Base-by-base conservation (phyloP, 2,888 invertebrate genomes). In the Mongoloraphidia duomilia region DNA sequence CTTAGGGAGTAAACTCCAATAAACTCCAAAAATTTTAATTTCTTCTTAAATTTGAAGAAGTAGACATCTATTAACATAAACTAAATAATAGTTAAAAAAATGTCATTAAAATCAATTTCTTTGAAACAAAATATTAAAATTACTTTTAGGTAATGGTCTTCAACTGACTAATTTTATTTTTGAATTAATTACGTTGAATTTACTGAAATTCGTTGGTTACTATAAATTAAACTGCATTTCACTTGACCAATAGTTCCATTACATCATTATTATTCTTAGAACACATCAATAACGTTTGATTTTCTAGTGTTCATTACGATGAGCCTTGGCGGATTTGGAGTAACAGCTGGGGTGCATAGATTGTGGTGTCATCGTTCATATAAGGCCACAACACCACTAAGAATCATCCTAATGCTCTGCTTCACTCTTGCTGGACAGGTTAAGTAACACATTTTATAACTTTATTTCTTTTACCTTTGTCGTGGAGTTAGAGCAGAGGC, bases 381-480 rank as follows among this genome's bases (percentile, higher is more conserved):
- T 60, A 81, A 80, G 64, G 82, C 80, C 2, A 80, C 70, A 55
- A 54, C 70, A 52, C 75, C 79, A 0, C 62, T 82, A 4, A 72
- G 76, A 51, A 65, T 74, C 36, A 70, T 81, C 45, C 63, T 81
- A 9, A 65, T 77, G 50, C 52, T 74, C n/a, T 75, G 75, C 56
- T 81, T 73, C 60, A 75, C 77, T 2, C 60, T 72, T 1, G 73
- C 80, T 52, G 82, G 80, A 44, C 80, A 81, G 75, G 82, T 82
- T 58, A 54, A 34, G 33, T 12, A 38, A 13, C 38, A n/a, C 3
- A 38, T 38, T 12, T 12, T 12, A 38, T 38, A 38, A 38, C 6
- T 12, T 42, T 5, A 42, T 12, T n/a, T 26, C 14, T 13, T 41
- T 9, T 42, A 17, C 17, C 26, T 4, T 41, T 41, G 8, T 41